phyloP scores from a whole-genome alignment of 1,140 invertebrate genomes.

The Aphis gossypii region DNA sequence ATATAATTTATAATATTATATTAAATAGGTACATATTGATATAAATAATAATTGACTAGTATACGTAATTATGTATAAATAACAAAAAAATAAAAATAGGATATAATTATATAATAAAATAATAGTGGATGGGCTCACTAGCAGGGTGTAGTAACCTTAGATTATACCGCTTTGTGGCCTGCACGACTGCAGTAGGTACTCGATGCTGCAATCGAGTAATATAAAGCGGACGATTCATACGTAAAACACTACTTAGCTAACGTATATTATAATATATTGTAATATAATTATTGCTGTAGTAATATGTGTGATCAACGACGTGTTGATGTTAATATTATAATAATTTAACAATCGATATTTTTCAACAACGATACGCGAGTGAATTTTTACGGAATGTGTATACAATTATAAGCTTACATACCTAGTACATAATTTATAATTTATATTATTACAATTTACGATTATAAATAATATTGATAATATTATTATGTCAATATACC shows the following conservation, averaged over 20 bases:
- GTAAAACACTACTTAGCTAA: background rate
- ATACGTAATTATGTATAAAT: background rate
- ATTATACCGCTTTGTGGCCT: background rate
- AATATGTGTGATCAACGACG: background rate
- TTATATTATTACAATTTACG: background rate
- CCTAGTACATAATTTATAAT: background rate
- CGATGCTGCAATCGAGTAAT: background rate
- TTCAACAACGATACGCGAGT: background rate
- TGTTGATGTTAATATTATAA: background rate
- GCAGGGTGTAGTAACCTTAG: background rate
- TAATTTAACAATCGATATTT: background rate
- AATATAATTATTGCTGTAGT: background rate
- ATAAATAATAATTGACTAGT: conserved; percentile 47
- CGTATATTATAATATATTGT: background rate
- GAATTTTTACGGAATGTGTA: background rate
- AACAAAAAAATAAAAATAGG: conserved; percentile 30
- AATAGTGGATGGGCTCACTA: background rate
- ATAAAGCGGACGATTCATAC: background rate
- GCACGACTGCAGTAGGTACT: background rate
- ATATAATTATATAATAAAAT: background rate
- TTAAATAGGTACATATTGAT: background rate
- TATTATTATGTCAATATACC: background rate
- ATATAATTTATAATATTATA: background rate
- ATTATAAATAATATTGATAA: background rate
- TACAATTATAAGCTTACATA: background rate